Conservation (phyloP, 2,113 vertebrate genomes). For the Crotalus horridus region DNA sequence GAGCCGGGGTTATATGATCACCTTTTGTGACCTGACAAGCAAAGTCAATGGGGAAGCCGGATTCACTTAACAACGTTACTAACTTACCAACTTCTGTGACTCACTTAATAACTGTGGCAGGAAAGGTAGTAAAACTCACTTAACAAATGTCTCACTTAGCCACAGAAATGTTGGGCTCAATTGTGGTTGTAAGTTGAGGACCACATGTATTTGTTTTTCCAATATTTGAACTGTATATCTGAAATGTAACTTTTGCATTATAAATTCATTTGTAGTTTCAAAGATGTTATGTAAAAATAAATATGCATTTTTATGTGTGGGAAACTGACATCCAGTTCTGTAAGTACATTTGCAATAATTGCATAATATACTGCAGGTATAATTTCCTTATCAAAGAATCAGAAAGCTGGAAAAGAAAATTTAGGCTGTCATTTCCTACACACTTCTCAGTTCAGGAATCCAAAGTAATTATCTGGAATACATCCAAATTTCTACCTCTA, state of each 20-base stretch:
- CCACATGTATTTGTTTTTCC: not conserved
- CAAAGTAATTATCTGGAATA: not conserved
- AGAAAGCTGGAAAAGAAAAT: not conserved
- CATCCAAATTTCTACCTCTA: not conserved
- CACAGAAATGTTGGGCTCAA: not conserved
- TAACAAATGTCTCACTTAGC: not conserved
- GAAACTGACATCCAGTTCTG: not conserved
- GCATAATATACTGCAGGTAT: not conserved
- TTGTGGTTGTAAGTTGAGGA: not conserved
- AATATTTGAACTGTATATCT: not conserved
- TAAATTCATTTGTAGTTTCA: not conserved
- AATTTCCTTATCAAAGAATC: not conserved
- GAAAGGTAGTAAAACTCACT: not conserved
- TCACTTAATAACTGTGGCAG: not conserved
- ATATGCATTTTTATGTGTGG: not conserved
- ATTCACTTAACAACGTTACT: not conserved
- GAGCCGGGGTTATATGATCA: not conserved
- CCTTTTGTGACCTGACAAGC: not conserved
- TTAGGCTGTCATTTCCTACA: not conserved
- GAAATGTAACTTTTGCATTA: not conserved
- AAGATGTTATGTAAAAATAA: not conserved
- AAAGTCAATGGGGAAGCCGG: not conserved
- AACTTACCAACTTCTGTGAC: not conserved
- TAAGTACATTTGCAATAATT: not conserved
- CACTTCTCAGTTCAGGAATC: not conserved